Evolutionary conservation across 2,888 invertebrate species (phyloP).

Genomic region (Cyaniris semiargus): DNA sequence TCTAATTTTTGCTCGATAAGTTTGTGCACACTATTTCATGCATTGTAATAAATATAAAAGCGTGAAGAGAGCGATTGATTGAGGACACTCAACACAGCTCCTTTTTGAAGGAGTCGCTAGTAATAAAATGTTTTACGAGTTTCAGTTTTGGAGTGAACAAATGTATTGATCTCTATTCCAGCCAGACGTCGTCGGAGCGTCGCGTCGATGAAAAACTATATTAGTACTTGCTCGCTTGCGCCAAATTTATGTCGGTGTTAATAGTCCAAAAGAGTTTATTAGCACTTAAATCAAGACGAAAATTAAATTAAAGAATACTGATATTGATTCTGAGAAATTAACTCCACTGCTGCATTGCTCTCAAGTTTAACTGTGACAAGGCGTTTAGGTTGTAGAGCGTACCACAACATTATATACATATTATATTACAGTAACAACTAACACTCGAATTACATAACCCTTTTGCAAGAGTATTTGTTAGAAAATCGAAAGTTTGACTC

Average conservation of each 20-base stretch:
- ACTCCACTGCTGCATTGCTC: too few species aligned
- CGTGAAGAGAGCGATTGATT: not conserved
- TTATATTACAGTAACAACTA: too few species aligned
- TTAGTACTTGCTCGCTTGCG: constrained; percentile 52
- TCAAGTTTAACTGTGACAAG: too few species aligned
- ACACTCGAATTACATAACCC: not conserved
- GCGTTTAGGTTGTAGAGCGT: too few species aligned
- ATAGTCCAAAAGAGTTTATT: constrained; percentile 22
- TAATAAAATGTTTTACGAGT: constrained; percentile 23
- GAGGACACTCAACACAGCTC: not conserved
- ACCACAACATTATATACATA: too few species aligned
- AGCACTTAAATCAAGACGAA: not conserved
- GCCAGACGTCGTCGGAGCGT: constrained; percentile 58
- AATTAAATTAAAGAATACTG: not conserved
- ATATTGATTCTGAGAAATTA: not conserved
- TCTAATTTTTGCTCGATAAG: not conserved
- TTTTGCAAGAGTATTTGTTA: not conserved
- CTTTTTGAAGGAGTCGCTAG: not conserved
- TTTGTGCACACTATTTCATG: not conserved
- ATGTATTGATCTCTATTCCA: constrained; percentile 63
- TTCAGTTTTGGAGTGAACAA: constrained; percentile 51
- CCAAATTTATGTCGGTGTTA: constrained; percentile 6
- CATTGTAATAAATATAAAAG: not conserved
- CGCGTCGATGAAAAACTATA: constrained; percentile 72
- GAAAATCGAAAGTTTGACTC: not conserved